phyloP scores from a whole-genome alignment of 2,888 invertebrate species.

The Euphydryas editha region DNA sequence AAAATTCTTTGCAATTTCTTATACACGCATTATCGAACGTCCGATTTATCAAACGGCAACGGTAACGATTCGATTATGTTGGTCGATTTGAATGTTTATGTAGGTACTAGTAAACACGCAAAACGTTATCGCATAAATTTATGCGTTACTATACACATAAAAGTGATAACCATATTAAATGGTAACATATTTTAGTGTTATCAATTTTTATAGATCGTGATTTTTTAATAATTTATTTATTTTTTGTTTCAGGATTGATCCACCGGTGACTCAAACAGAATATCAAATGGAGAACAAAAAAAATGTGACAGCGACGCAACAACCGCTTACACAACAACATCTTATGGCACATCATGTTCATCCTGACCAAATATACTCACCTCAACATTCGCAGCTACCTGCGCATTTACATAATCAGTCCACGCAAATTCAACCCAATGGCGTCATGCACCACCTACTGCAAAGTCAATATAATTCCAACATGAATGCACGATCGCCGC shows the following conservation, averaged over 20 bases:
- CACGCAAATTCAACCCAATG: slow-evolving; percentile 78
- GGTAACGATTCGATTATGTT: slow-evolving; percentile 65
- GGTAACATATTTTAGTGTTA: background rate
- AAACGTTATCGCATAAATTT: background rate
- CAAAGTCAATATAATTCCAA: slow-evolving; percentile 78
- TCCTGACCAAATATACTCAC: slow-evolving; percentile 77
- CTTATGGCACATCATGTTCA: slow-evolving; percentile 78
- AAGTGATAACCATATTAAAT: slow-evolving; percentile 2
- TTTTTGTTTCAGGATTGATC: slow-evolving; percentile 86
- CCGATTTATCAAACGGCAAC: slow-evolving; percentile 54
- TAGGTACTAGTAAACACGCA: slow-evolving; percentile 42
- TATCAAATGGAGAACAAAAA: slow-evolving; percentile 88
- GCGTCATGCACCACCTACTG: slow-evolving; percentile 81
- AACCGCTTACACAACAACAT: slow-evolving; percentile 79
- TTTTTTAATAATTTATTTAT: slow-evolving; percentile 7
- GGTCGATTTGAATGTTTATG: slow-evolving; percentile 62
- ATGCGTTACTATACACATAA: background rate
- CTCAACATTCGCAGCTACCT: slow-evolving; percentile 73
- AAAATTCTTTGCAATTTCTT: slow-evolving; percentile 46
- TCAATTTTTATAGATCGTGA: background rate
- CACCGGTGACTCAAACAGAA: slow-evolving; percentile 85
- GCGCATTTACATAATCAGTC: slow-evolving; percentile 71
- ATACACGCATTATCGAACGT: slow-evolving; percentile 44
- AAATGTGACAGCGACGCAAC: slow-evolving; percentile 79
- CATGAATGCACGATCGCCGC: slow-evolving; percentile 77